Evolutionary conservation across 2,888 invertebrate species (phyloP), one percentile per base, ranked within the genome.

Genomic region (Aquatica leii): DNA sequence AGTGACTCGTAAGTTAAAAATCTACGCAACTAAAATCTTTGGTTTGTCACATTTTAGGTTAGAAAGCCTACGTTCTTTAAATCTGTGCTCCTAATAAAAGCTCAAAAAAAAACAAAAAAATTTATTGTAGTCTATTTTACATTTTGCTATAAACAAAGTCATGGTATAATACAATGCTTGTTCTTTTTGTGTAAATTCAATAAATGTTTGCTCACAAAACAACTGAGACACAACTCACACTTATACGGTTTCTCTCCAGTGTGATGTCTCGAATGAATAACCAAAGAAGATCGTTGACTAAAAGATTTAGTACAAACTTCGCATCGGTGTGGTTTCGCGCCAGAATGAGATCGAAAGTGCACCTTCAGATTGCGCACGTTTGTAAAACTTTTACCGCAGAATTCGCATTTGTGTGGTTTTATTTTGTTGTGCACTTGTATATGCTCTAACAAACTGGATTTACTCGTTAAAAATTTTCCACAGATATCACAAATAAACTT

Each of bases 191-290:
- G 59, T 12, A 21, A 11, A 9, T 52, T 59, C 34, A 59, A 15
- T 2, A 46, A 1, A 1, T 52, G 43, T 14, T 53, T 53, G 8
- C 46, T 43, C 3, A 53, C 35, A 81, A 86, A 86, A 9, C 84
- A 84, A 76, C 86, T 86, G 14, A 84, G 83, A 78, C 86, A 86
- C 75, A 84, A 82, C 67, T 84, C 80, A 76, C 86, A 86, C 57
- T 84, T 83, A 78, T 85, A 84, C 49, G 86, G 86, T 77, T 85
- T 86, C 79, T 86, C 86, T 0, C 86, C 86, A 1, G 84, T 84
- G 78, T 86, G 86, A 59, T 85, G 85, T 55, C 86, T 82, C 78
- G 85, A 84, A 80, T 86, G 86, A 53, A 86, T 76, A 31, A 84
- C 85, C 68, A 87, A 78, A 77, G 86, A 85, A 76, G 85, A 84